Base-by-base conservation (phyloP, 2,113 vertebrate genomes). In the Macrotus californicus region DNA sequence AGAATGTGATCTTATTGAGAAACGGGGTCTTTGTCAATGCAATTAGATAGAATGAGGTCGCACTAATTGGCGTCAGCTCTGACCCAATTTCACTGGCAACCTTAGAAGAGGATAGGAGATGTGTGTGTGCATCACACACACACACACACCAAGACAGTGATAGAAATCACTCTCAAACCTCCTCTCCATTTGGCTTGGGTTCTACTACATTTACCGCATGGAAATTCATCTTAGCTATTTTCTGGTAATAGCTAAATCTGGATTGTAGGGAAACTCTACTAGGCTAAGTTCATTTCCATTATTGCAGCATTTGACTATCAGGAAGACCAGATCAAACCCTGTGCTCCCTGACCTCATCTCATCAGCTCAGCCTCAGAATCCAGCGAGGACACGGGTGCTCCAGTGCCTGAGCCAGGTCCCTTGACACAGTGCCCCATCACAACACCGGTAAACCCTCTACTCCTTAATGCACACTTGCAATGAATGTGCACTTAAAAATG, bases 31-130 rank as follows among this genome's bases (percentile, higher is more conserved):
- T 72, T 0, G 39, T 31, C 73, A 26, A 39, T 14, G 7, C 86
- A 85, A 93, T 91, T 81, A 89, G 79, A 69, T 69, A 94, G 92
- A 87, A 92, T 18, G 39, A 34, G 52, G 64, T 75, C 76, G 59
- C 9, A 5, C 66, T 82, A 56, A 84, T 69, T 84, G 75, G 24
- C 1, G 22, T 54, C 34, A 46, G 43, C 87, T 66, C 67, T 73
- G 36, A 79, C 18, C 39, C 66, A 54, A 13, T 0, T 41, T 36
- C 43, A 22, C 16, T 26, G 39, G 69, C 43, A 52, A 15, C 61
- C 59, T 61, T 21, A 31, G 69, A 92, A 43, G 46, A 87, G 7
- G 39, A 69, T 22, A 46, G 34, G 31, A 69, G 4, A 83, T 14
- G 13, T 34, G 29, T 22, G 7, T 66, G 61, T 34, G 31, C 31